Conservation (phyloP, 2,888 invertebrate species). For the Strigamia transsilvanica region DNA sequence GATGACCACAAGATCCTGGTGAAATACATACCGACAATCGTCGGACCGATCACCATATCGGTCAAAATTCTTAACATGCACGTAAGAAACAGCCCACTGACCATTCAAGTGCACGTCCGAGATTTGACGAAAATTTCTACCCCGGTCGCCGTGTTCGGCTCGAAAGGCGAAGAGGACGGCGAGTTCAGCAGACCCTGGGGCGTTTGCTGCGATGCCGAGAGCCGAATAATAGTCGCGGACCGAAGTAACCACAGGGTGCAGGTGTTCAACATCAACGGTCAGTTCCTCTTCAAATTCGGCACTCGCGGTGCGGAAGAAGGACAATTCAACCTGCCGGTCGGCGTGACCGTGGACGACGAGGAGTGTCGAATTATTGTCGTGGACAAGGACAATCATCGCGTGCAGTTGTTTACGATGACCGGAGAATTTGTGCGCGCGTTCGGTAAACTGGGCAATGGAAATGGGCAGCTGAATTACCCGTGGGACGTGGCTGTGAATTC, state of each 20-base stretch:
- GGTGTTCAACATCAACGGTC: conserved; percentile 75
- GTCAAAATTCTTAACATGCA: conserved; percentile 65
- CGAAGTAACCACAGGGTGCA: conserved; percentile 83
- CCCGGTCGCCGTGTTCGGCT: conserved; percentile 67
- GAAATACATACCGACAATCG: neutral
- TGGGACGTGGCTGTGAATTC: conserved; percentile 94
- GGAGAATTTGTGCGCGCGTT: conserved; percentile 84
- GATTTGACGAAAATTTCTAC: conserved; percentile 62
- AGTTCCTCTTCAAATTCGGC: conserved; percentile 79
- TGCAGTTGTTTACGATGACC: conserved; percentile 81
- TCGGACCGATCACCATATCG: conserved; percentile 58
- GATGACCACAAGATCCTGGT: neutral
- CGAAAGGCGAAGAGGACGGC: conserved; percentile 68
- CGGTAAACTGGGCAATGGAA: conserved; percentile 85
- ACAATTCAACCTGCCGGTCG: conserved; percentile 92
- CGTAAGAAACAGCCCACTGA: conserved; percentile 64
- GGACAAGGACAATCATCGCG: conserved; percentile 95
- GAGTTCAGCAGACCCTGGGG: conserved; percentile 75
- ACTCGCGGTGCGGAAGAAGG: conserved; percentile 78
- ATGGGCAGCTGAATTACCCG: conserved; percentile 93
- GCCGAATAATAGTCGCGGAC: conserved; percentile 76
- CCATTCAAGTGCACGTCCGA: conserved; percentile 63
- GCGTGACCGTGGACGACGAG: conserved; percentile 73
- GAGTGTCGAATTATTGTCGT: conserved; percentile 90
- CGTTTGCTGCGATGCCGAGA: conserved; percentile 81